Base-by-base conservation (phyloP, 2,797 vertebrate genomes). In the Lutjanus argentimaculatus region DNA sequence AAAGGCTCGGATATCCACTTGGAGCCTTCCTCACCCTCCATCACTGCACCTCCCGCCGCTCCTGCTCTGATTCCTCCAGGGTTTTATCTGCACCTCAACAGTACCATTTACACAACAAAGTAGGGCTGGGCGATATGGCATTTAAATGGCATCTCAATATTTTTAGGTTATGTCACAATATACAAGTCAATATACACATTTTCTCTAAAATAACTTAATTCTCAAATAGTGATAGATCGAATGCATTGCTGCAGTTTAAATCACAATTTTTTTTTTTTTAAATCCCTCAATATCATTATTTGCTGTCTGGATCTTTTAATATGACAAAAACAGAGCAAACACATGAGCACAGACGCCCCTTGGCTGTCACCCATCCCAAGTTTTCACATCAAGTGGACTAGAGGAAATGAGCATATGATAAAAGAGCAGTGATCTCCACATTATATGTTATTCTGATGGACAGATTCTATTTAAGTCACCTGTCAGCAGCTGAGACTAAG, bases 381-480 rank as follows among this genome's bases (percentile, higher is more conserved):
- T 83, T 83, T 86, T 77, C 77, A 77, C 64, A 79, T 82, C 56
- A 70, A 79, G 48, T 56, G 52, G 65, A 82, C 75, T 21, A 52
- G 55, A 73, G 83, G 84, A 93, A 89, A 86, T 81, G 76, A 90
- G 75, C 45, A 4, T 30, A 86, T 66, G 65, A 84, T 72, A 85
- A 82, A 82, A 86, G 72, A 70, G n/a, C 75, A 62, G 63, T 51
- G 72, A 87, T 81, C 82, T 78, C 67, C 57, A 52, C 48, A 42
- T 82, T 74, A 70, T 77, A 75, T 13, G 67, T 80, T 80, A 83
- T 82, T 84, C 86, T 90, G 91, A 93, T 77, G 85, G 92, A 92
- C 86, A 63, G 88, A 75, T 84, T 84, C 77, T 85, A 88, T 88
- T 91, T 86, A 73, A 89, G 85, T 93, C 92, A 93, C 92, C 92